Evolutionary conservation across 2,888 invertebrate species (phyloP), one percentile per base, ranked within the genome.

Genomic region (Dinocampus coccinellae): DNA sequence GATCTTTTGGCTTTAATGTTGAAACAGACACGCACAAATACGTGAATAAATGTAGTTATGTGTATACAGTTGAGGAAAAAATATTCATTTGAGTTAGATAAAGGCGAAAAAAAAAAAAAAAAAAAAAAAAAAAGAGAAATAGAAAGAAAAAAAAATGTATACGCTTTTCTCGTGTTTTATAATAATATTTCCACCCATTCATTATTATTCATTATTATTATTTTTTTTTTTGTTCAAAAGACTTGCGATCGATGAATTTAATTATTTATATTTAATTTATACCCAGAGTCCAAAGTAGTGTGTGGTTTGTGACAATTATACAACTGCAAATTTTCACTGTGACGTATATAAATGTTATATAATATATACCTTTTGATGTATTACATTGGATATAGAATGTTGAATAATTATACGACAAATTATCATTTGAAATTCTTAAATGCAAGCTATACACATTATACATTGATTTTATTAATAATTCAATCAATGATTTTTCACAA

Each of bases 61-160:
- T 29, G 62, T 73, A 69, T 73, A 63, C 58, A 73, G 66, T 69
- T 73, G n/a, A n/a, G n/a, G n/a, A n/a, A 73, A 7, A 64, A 63
- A 69, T 55, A 47, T 76, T 75, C 62, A 34, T 57, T 66, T 57
- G 26, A 66, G 72, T 74, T 70, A 64, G 69, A 67, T 70, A 74
- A 70, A 73, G 55, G 70, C 69, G 53, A 69, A 70, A n/a, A n/a
- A n/a, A n/a, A n/a, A n/a, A n/a, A n/a, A n/a, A n/a, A n/a, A n/a
- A n/a, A n/a, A n/a, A n/a, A n/a, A n/a, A n/a, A n/a, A n/a, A n/a
- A n/a, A n/a, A n/a, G n/a, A n/a, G n/a, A n/a, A n/a, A n/a, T n/a
- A n/a, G n/a, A n/a, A 11, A 36, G 36, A 36, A 9, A 36, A 0
- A 36, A 52, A 13, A 9, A 24, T 55, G 11, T 55, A 55, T 55